A percentile compares a stretch with the other conserved stretches of the same genome.
These are phyloP conservation scores for Tipula confusa DNA, from an alignment of 2,888 invertebrate genomes.

Conservation along the genomic window DNA sequence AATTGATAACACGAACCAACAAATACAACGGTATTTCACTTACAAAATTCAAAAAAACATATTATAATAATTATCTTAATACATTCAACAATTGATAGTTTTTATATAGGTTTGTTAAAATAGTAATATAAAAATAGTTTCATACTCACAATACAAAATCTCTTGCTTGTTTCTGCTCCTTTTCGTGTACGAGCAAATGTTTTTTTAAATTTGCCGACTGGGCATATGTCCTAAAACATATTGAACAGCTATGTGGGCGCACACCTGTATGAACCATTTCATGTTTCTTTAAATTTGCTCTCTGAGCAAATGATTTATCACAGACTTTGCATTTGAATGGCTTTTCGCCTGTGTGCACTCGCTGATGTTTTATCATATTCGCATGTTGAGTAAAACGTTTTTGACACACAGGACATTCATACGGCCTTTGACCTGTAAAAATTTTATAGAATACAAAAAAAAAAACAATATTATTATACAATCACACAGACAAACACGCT, in stretches of 20 bases:
- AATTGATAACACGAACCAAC: too few relatives aligned
- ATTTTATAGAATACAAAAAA: not conserved
- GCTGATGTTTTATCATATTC: slow-evolving; percentile 35
- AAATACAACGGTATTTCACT: too few relatives aligned
- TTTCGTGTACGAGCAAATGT: slow-evolving; percentile 35
- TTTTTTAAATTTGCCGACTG: slow-evolving; percentile 35
- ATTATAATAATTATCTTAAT: too few relatives aligned
- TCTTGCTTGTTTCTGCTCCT: slow-evolving; percentile 30
- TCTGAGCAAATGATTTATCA: slow-evolving; percentile 35
- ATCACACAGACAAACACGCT: too few relatives aligned
- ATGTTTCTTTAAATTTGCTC: slow-evolving; percentile 36
- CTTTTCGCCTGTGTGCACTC: slow-evolving; percentile 35
- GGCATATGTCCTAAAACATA: slow-evolving; percentile 35
- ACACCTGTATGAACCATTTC: slow-evolving; percentile 35
- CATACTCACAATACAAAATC: slow-evolving; percentile 30
- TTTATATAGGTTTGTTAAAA: too few relatives aligned
- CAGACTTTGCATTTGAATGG: slow-evolving; percentile 35
- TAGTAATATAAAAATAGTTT: not conserved
- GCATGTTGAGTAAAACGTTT: slow-evolving; percentile 35
- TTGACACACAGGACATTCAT: slow-evolving; percentile 35
- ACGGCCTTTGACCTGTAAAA: slow-evolving; percentile 34
- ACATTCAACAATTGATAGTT: too few relatives aligned
- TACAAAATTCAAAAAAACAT: too few relatives aligned
- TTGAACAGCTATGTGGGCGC: slow-evolving; percentile 34
- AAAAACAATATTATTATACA: too few relatives aligned